These are phyloP conservation scores for Baccha elongata DNA, from an alignment of 2,888 invertebrate genomes.

Conservation along the genomic window DNA sequence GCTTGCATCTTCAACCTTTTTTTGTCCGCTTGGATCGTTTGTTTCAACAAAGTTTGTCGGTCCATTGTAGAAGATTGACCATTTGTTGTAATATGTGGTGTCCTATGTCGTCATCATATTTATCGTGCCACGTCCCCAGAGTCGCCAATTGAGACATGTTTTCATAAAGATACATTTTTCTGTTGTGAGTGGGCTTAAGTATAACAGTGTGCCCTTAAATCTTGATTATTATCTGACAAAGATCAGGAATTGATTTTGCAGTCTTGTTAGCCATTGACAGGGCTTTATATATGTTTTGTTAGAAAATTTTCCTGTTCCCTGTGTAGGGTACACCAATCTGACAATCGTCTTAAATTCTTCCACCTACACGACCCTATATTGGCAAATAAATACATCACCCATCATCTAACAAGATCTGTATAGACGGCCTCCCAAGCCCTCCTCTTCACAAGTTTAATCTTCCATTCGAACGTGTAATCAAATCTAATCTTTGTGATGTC, in stretches of 20 bases:
- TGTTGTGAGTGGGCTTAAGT: conserved; percentile 42
- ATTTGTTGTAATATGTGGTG: conserved; percentile 62
- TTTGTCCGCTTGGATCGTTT: conserved; percentile 48
- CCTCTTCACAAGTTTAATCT: conserved; percentile 30
- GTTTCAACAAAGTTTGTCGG: conserved; percentile 45
- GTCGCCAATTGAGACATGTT: conserved; percentile 60
- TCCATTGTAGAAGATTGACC: conserved; percentile 28
- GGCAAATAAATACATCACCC: conserved; percentile 67
- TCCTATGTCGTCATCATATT: conserved; percentile 36
- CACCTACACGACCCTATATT: conserved; percentile 54
- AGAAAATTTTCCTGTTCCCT: conserved; percentile 1
- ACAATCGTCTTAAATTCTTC: conserved; percentile 40
- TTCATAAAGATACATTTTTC: conserved; percentile 35
- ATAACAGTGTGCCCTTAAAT: conserved; percentile 35
- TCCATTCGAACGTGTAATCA: conserved; percentile 41
- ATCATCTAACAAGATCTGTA: conserved; percentile 47
- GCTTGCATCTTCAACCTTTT: conserved; percentile 17
- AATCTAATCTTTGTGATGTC: conserved; percentile 61
- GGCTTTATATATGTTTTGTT: conserved; percentile 17
- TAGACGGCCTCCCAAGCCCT: background rate
- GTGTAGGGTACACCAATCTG: conserved; percentile 6
- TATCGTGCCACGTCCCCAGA: background rate
- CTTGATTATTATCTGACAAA: conserved; percentile 49
- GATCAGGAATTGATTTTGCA: conserved; percentile 53
- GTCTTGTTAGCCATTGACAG: conserved; percentile 38